These are phyloP conservation scores for Tonatia bakeri DNA, from an alignment of 2,113 vertebrate genomes.

Conservation along the genomic window DNA sequence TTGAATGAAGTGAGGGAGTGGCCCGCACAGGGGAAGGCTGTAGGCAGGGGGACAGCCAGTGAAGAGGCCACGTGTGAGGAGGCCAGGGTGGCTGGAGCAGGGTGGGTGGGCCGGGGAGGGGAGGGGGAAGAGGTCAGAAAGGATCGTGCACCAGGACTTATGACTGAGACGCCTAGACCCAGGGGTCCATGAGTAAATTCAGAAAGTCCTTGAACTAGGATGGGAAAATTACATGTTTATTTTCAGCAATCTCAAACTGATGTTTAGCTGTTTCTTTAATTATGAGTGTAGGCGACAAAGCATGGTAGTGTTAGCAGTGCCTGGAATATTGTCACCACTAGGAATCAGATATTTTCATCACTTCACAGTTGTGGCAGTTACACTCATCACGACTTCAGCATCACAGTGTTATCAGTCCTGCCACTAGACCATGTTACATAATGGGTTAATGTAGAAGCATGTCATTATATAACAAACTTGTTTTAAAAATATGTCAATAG, in stretches of 20 bases:
- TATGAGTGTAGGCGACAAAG: conserved; percentile 30
- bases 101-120: not conserved
- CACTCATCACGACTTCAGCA: not conserved
- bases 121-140: not conserved
- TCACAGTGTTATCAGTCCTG: not conserved
- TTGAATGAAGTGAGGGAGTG: not conserved
- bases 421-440: not conserved
- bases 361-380: not conserved
- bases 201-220: not conserved
- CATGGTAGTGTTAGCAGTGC: not conserved
- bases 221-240: not conserved
- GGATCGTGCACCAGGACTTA: not conserved
- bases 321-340: conserved; percentile 18
- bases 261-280: not conserved
- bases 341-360: not conserved
- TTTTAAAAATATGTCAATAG: conserved; percentile 23
- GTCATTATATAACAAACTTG: not conserved
- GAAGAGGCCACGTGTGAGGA: not conserved
- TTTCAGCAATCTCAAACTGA: conserved; percentile 7
- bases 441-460: not conserved
- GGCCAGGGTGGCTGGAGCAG: not conserved
- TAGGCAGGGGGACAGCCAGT: not conserved
- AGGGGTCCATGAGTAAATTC: not conserved
- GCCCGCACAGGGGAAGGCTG: not conserved
- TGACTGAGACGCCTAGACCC: not conserved